Base-by-base conservation (phyloP, 2,797 vertebrate species). In the Helarctos malayanus region DNA sequence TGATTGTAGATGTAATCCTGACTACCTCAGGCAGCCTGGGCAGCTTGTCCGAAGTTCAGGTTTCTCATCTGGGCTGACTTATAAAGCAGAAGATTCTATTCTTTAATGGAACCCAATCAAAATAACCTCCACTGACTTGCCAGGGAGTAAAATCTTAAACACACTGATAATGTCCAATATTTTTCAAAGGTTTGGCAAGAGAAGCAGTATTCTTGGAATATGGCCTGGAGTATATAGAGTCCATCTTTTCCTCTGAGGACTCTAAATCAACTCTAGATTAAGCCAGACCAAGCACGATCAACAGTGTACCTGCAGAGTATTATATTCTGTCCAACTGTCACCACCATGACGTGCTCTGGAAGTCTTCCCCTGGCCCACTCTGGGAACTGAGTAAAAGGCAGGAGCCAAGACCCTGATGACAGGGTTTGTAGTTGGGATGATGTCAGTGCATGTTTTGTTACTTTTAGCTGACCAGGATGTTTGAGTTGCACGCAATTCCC, bases 121-220 rank as follows among this genome's bases (percentile, higher is more conserved):
- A 75, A 7, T 83, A 7, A 14, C 61, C 38, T 83, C 35, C 23
- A 9, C 25, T 81, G 38, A 85, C 18, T 91, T 38, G 10, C 45
- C 45, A 63, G 38, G 32, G 15, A 76, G 45, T 87, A 65, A 96
- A 76, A 76, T 56, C 41, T 73, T 88, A 73, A 93, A 82, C 14
- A 21, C 10, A 56, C 10, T 49, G 19, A 14, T 57, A 23, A 94
- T 41, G 23, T 32, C n/a, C 68, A 80, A 1, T 76, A 52, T 61
- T 57, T 91, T 76, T 73, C 52, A 83, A 85, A 95, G n/a, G 18
- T 80, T 89, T 94, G 47, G 5, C 47, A 7, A 94, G 59, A 79
- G 54, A 92, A 69, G 76, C 1, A 69, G 6, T 41, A 52, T 61
- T 73, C 38, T 94, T 76, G 63, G 49, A 92, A 45, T 19, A 25